These are phyloP conservation scores for Caradrina kadenii DNA, from an alignment of 2,888 invertebrate genomes.

Conservation along the genomic window DNA sequence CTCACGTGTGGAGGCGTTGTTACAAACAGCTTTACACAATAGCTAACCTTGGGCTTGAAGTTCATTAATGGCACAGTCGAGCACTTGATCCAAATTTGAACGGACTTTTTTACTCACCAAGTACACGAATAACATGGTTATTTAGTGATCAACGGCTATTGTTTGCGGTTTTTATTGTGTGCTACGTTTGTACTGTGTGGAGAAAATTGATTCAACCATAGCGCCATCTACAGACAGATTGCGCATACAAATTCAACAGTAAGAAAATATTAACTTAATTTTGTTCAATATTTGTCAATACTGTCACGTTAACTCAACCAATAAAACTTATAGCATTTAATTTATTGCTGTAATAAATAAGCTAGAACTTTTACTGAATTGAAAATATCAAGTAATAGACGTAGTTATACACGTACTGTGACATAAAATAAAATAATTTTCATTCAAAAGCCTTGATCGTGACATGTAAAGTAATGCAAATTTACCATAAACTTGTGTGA, in stretches of 20 bases:
- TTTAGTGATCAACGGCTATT: conserved; percentile 47
- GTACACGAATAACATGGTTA: conserved; percentile 40
- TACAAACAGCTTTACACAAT: conserved; percentile 71
- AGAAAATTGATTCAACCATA: conserved; percentile 14
- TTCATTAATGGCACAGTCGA: conserved; percentile 63
- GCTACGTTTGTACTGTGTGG: conserved; percentile 9
- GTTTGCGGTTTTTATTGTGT: conserved; percentile 31
- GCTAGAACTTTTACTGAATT: not conserved
- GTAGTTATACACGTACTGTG: not conserved
- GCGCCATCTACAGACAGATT: conserved; percentile 19
- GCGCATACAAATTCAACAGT: not conserved
- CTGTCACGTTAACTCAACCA: not conserved
- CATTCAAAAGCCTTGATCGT: not conserved
- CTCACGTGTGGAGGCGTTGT: conserved; percentile 69
- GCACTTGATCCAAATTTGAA: conserved; percentile 60
- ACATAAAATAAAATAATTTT: not conserved
- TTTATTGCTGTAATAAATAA: not conserved
- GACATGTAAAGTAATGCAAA: conserved; percentile 20
- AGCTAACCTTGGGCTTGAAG: conserved; percentile 71
- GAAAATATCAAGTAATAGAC: not conserved
- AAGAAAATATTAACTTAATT: not conserved
- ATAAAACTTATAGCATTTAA: not conserved
- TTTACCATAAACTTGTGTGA: conserved; percentile 27
- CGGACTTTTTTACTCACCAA: conserved; percentile 46
- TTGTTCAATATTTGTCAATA: not conserved